phyloP scores from a whole-genome alignment of 1,140 invertebrate species.

The Lepidurus couesii region DNA sequence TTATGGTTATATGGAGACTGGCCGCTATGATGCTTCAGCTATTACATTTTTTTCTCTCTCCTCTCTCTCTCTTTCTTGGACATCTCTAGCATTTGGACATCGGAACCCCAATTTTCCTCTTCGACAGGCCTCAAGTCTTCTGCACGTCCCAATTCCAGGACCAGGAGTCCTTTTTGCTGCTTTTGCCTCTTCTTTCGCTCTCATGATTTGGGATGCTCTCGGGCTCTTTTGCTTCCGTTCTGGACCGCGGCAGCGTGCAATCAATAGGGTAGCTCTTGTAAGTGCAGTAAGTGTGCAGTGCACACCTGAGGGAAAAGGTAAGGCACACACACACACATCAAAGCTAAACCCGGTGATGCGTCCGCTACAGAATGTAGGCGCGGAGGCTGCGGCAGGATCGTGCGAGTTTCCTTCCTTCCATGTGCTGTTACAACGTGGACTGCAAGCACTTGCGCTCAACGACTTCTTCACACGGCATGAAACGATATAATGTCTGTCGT shows the following conservation, averaged over 20 bases:
- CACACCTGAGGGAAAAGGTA: conserved; percentile 21
- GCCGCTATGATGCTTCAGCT: neutral
- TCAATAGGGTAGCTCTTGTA: conserved; percentile 9
- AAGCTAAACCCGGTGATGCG: conserved; percentile 14
- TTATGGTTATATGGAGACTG: neutral
- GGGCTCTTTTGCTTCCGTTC: conserved; percentile 1
- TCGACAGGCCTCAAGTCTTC: conserved; percentile 9
- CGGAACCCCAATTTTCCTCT: conserved; percentile 7
- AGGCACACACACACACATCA: conserved; percentile 16
- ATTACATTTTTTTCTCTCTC: neutral
- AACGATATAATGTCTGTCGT: neutral
- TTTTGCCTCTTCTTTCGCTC: neutral
- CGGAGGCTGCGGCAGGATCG: neutral
- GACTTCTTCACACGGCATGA: neutral
- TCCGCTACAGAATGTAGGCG: neutral
- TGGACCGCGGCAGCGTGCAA: conserved; percentile 10
- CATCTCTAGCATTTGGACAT: neutral
- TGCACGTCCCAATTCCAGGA: neutral
- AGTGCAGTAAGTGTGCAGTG: conserved; percentile 17
- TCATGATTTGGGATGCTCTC: neutral
- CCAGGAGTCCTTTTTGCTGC: neutral
- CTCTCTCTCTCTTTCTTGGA: neutral
- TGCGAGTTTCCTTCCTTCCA: neutral
- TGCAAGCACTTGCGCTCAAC: neutral
- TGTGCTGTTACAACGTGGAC: conserved; percentile 2